Base-by-base conservation (phyloP, 2,888 invertebrate genomes). In the Drosophila melanosoma region DNA sequence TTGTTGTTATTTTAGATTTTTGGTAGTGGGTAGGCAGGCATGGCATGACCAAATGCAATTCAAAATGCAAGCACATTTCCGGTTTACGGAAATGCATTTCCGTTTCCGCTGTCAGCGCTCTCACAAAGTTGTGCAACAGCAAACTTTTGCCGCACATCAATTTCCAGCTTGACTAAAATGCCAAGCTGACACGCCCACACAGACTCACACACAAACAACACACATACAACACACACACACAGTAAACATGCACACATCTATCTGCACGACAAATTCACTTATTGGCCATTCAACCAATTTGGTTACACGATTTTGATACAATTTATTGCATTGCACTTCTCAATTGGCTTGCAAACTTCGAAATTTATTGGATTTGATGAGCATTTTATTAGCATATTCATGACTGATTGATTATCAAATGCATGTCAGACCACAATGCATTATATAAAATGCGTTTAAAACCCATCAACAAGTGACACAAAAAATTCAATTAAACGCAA, bases 11-110 rank as follows among this genome's bases (percentile, higher is more conserved):
- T 26, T 52, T 35, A n/a, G 42, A 45, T 32, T 33, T 32, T 51
- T 10, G 26, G 26, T n/a, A 51, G 62, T 15, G 57, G 32, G 35
- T 53, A 33, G 54, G 54, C 65, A 60, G 6, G 40, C 35, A 33
- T 45, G 51, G 51, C 52, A 42, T 35, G 53, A 53, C 56, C 69
- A 88, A 88, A 83, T 79, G 83, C 87, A 87, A 90, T 90, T 85
- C 83, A 67, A 56, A 76, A 69, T 76, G 80, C 71, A 81, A 74
- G 76, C 76, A 88, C 87, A 90, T 86, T 88, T 87, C 87, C 87
- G 89, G 89, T 82, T 88, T 86, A 77, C 80, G 78, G 73, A 90
- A 87, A 82, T 87, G 87, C 87, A 87, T 88, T 90, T 87, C 87
- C 90, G 87, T 45, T 90, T 90, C 87, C 90, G 81, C 45, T 32